phyloP scores from a whole-genome alignment of 2,113 vertebrate species.

The Phyllostomus discolor region DNA sequence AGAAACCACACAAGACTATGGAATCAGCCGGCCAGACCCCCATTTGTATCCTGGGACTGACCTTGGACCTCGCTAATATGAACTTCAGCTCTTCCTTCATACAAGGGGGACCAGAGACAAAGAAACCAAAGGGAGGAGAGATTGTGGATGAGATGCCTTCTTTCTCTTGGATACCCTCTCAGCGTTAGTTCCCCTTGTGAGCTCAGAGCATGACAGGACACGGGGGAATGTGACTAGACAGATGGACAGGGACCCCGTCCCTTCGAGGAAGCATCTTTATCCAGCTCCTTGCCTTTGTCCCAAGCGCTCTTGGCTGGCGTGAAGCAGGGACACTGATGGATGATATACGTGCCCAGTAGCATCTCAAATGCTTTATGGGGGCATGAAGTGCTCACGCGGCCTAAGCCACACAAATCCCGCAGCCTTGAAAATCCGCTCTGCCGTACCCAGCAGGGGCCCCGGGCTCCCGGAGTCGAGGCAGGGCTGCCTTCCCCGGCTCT shows the following conservation, averaged over 20 bases:
- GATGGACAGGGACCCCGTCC: background rate
- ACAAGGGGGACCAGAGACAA: accelerated
- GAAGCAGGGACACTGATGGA: background rate
- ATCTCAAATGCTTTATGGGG: background rate
- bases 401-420: conserved; percentile 70
- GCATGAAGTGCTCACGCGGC: background rate
- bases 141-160: accelerated
- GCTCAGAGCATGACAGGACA: background rate
- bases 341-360: background rate
- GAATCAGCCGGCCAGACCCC: background rate
- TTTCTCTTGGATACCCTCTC: accelerated
- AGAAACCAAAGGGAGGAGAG: background rate
- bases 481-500: conserved; percentile 70
- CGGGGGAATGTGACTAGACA: too few species aligned
- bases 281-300: background rate
- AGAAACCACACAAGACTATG: background rate
- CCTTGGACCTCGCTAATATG: background rate
- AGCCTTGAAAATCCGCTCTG: conserved; percentile 71
- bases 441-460: conserved; percentile 71
- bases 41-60: background rate
- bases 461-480: conserved; percentile 73
- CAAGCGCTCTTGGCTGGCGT: background rate
- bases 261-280: background rate
- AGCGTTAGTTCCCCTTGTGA: accelerated
- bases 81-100: background rate